Conservation (phyloP, 2,888 invertebrate species). For the Spilosoma lubricipeda region DNA sequence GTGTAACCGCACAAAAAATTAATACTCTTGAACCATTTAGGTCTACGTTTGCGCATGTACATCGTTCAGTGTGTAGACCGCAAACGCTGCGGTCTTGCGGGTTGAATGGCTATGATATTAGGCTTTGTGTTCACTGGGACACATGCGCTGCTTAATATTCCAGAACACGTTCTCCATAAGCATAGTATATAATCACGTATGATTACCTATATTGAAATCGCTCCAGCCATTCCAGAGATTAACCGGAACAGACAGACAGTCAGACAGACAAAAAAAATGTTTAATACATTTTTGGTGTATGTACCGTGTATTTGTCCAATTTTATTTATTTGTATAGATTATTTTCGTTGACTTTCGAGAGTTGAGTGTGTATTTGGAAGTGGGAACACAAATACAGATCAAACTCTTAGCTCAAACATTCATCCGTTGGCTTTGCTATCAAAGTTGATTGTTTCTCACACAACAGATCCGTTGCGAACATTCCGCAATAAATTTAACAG, state of each 20-base stretch:
- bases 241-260: no score
- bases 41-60: slow-evolving; percentile 28
- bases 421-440: background rate
- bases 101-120: slow-evolving; percentile 1
- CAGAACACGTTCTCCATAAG: background rate
- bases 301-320: no score
- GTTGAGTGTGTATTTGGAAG: background rate
- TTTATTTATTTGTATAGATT: no score
- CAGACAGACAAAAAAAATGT: no score
- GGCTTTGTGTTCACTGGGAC: background rate
- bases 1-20: slow-evolving; percentile 19
- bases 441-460: slow-evolving; percentile 6
- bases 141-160: background rate
- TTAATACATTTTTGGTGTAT: no score
- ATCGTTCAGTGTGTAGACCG: slow-evolving; percentile 30
- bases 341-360: no score
- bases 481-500: slow-evolving; percentile 14
- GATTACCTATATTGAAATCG: no score
- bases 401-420: background rate
- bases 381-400: background rate
- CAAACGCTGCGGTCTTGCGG: slow-evolving; percentile 34
- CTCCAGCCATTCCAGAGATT: no score
- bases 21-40: slow-evolving; percentile 22
- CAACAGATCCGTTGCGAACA: slow-evolving; percentile 2
- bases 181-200: background rate